Evolutionary conservation across 2,888 invertebrate species (phyloP), one percentile per base, ranked within the genome.

Genomic region (Sialis lutaria): DNA sequence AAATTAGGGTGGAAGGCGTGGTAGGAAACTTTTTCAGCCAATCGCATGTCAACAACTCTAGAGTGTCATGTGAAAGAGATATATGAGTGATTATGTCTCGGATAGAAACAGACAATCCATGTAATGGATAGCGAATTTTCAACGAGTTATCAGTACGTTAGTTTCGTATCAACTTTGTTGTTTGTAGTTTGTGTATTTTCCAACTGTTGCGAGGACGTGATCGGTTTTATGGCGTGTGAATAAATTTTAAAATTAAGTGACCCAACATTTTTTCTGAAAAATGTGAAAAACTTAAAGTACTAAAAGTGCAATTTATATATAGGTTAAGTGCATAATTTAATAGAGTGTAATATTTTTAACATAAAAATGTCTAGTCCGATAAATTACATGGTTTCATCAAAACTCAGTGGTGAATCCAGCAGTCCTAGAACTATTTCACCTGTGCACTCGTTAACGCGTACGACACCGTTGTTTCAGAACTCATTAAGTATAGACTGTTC

Each of bases 61-160:
- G 50, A 51, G 49, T 53, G 57, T 54, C 52, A 53, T 60, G 63
- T 63, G 62, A 63, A 60, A 55, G 51, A 56, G 57, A 57, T 55
- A 53, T 55, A 56, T 56, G 55, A 57, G 61, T 61, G 63, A 44
- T n/a, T 10, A 44, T n/a, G 44, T 34, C n/a, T 9, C 10, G 9
- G 44, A 6, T 7, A 7, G 10, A 9, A 10, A n/a, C 12, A 13
- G 31, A 13, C 10, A 32, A 46, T 12, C 13, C 30, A 12, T 41
- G 46, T 46, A 46, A 46, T 46, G 41, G 46, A 46, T 46, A 46
- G 46, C 40, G 13, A 46, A 46, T 46, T 46, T 46, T 46, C 22
- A 10, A 40, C 40, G 22, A 37, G 33, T 46, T 46, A 46, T 40
- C 40, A 12, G 12, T 41, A 22, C 33, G 46, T 46, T 46, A 46